A percentile compares a stretch with the other conserved stretches of the same genome.
phyloP scores from a whole-genome alignment of 2,797 vertebrate genomes.

The Fundulus diaphanus region DNA sequence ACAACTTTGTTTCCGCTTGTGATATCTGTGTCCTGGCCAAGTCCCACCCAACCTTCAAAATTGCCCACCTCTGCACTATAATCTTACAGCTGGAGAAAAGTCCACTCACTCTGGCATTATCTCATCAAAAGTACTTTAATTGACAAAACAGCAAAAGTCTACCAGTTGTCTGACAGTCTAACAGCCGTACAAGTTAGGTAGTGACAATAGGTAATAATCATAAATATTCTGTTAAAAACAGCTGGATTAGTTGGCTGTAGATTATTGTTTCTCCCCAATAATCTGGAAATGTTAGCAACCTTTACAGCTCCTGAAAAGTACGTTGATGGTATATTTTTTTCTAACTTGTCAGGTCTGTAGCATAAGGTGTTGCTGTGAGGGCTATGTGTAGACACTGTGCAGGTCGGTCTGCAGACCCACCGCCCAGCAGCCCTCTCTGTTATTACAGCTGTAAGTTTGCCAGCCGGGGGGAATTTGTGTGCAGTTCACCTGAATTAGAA shows the following conservation, averaged over 20 bases:
- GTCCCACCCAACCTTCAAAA: too few relatives aligned
- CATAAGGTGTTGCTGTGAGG: constrained; percentile 55
- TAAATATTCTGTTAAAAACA: background rate
- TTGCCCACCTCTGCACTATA: too few relatives aligned
- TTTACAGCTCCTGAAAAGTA: background rate
- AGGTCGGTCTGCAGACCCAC: constrained; percentile 38
- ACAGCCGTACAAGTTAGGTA: background rate
- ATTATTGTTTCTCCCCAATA: background rate
- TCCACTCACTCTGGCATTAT: too few relatives aligned
- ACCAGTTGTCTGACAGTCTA: too few relatives aligned
- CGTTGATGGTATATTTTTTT: background rate
- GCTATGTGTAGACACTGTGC: constrained; percentile 69
- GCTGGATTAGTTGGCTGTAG: background rate
- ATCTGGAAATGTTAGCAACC: background rate
- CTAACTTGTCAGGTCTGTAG: background rate
- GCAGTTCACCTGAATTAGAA: constrained; percentile 84
- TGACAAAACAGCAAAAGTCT: too few relatives aligned
- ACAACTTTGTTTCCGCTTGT: too few relatives aligned
- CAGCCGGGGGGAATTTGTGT: constrained; percentile 78
- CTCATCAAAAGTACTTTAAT: too few relatives aligned
- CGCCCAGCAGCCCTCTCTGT: constrained; percentile 50
- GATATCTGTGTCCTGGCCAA: too few relatives aligned
- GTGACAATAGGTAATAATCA: background rate
- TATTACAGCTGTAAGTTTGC: constrained; percentile 83
- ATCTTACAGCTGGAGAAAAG: too few relatives aligned